A percentile compares a stretch with the other conserved stretches of the same genome.
Evolutionary conservation across 2,888 invertebrate species (phyloP).

Genomic region (Apamea anceps): DNA sequence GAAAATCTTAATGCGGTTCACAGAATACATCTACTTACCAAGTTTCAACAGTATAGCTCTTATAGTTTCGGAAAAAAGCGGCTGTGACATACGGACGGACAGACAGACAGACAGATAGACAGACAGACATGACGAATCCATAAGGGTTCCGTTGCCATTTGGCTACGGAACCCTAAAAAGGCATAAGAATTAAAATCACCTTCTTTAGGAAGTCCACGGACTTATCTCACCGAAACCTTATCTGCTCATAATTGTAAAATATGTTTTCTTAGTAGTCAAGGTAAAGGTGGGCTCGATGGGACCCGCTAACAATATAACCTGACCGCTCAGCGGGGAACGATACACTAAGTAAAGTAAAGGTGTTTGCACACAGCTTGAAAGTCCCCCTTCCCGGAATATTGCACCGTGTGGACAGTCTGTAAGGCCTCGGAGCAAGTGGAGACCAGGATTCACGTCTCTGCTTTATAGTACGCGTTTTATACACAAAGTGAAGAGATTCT

Average conservation of each 20-base stretch:
- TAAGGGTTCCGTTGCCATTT: no score
- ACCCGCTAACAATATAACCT: constrained; percentile 60
- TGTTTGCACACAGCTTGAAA: constrained; percentile 53
- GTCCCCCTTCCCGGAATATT: constrained; percentile 49
- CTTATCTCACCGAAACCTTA: neutral
- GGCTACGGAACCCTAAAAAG: no score
- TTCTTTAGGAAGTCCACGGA: neutral
- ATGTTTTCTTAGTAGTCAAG: constrained; percentile 23
- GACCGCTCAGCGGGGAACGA: constrained; percentile 43
- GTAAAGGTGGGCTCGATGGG: constrained; percentile 4
- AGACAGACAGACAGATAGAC: no score
- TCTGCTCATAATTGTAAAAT: constrained; percentile 10
- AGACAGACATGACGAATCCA: no score
- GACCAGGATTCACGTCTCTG: neutral
- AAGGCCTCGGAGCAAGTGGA: constrained; percentile 6
- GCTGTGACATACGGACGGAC: no score
- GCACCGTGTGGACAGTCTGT: constrained; percentile 2
- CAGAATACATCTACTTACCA: no score
- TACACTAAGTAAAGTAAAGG: constrained; percentile 53
- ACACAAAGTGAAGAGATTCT: constrained; percentile 29
- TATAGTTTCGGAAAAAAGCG: no score
- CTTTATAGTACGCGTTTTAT: constrained; percentile 5
- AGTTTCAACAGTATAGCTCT: no score
- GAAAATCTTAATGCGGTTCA: no score
- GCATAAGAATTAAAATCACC: neutral